Evolutionary conservation across 2,113 vertebrate genomes (phyloP).

Genomic region (Cyphomyrus discorhynchus): DNA sequence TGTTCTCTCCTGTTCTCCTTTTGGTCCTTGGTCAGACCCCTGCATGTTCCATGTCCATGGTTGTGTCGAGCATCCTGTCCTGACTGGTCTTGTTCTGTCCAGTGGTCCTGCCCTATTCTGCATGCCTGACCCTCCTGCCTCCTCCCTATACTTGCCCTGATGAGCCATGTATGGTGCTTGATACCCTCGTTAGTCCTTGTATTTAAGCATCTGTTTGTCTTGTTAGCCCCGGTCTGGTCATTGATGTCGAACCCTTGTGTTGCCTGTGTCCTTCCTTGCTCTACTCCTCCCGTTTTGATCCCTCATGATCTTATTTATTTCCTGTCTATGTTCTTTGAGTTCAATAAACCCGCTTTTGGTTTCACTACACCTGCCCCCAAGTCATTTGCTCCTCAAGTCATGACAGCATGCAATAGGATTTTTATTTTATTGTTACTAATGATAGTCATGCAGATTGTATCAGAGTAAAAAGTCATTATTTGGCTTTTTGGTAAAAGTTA

Average conservation of each 20-base stretch:
- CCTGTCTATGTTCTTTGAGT: not conserved
- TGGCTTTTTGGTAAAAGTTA: not conserved
- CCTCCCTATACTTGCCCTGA: not conserved
- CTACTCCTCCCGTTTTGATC: not conserved
- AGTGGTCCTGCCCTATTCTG: not conserved
- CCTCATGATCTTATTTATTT: not conserved
- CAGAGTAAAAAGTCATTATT: not conserved
- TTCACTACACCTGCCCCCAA: not conserved
- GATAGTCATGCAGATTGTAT: not conserved
- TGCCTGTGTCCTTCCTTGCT: not conserved
- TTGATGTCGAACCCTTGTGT: not conserved
- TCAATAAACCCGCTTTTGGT: not conserved
- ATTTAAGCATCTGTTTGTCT: not conserved
- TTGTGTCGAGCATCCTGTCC: not conserved
- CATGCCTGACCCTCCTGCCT: not conserved
- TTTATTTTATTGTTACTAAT: not conserved
- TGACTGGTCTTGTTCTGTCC: not conserved
- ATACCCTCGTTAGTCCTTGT: not conserved
- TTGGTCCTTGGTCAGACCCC: not conserved
- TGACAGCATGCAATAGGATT: not conserved
- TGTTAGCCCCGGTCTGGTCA: not conserved
- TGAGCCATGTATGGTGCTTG: not conserved
- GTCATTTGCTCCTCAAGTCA: not conserved
- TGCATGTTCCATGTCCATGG: not conserved
- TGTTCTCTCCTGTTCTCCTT: not conserved